Evolutionary conservation across 2,797 vertebrate species (phyloP), one percentile per base, ranked within the genome.

Genomic region (Scolopax bukidnonensis): DNA sequence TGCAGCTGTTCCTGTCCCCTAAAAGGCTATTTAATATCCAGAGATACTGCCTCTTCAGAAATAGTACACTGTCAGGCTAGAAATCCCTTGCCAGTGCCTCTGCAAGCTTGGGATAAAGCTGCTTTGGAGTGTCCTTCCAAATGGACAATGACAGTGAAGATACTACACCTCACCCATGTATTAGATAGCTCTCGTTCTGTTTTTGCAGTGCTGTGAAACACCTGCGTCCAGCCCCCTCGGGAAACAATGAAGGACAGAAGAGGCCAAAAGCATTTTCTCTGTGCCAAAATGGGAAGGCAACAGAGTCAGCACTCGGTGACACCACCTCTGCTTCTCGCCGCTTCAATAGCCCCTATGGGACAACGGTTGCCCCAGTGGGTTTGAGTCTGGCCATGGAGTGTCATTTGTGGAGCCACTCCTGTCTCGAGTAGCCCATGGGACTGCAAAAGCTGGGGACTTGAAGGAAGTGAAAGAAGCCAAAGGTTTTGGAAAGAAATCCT

Each of bases 281-380:
- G 16, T 38, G 80, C 56, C 84, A 68, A 60, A 89, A 65, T 1
- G 21, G 20, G 59, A 69, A 69, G 67, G 23, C 28, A 33, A 43
- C 80, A 48, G 10, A 30, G 2, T 6, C 81, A 67, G 33, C 4
- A 1, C 60, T 56, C 40, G 1, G 14, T 9, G 33, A 23, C 4
- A 4, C 27, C 17, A 4, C 4, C 61, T 61, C 69, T 16, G 11
- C 24, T 69, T 76, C 77, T 82, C 41, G 2, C 59, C 15, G 30
- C 30, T 89, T 41, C 30, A 12, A 16, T n/a, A 56, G 41, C 25
- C 4, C 30, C 32, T 21, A 32, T 0, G 1, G 63, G 38, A 36
- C 27, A 18, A 11, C 0, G 0, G 20, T 12, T 65, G 38, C 12
- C 11, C 27, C 0, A 0, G 3, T 1, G 20, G 32, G 27, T 43